These are phyloP conservation scores for Helicolenus hilgendorfi DNA, from an alignment of 2,797 vertebrate species.

Conservation along the genomic window DNA sequence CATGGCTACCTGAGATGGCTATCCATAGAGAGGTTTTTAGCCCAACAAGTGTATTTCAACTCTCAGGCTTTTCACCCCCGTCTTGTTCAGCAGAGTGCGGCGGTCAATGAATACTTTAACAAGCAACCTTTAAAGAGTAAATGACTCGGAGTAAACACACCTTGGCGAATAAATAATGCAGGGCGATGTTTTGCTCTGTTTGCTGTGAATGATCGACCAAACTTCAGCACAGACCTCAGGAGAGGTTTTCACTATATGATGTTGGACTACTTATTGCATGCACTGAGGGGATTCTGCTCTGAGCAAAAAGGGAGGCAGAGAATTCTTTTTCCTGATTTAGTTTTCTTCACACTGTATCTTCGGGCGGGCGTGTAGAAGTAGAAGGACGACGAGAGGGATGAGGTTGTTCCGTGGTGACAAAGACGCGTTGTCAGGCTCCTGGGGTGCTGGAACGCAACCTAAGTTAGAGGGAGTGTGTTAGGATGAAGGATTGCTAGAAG, in stretches of 20 bases:
- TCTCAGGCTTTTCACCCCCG: not conserved
- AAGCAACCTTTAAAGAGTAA: constrained; percentile 38
- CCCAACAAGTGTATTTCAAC: not conserved
- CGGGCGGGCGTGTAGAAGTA: constrained; percentile 13
- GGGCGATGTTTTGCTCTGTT: not conserved
- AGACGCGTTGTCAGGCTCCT: constrained; percentile 44
- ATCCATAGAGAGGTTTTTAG: not conserved
- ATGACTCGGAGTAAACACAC: constrained; percentile 32
- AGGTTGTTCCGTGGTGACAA: constrained; percentile 52
- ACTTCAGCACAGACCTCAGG: not conserved
- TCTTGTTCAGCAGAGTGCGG: constrained; percentile 8
- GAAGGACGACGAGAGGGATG: constrained; percentile 23
- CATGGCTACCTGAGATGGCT: not conserved
- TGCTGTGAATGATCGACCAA: constrained; percentile 7
- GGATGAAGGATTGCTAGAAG: constrained; percentile 41
- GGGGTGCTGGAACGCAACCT: constrained; percentile 31
- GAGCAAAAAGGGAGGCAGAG: not conserved
- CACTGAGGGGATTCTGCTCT: not conserved
- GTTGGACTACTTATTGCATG: not conserved
- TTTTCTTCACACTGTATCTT: not conserved
- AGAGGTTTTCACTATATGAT: not conserved
- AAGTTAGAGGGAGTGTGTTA: constrained; percentile 22
- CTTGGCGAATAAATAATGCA: constrained; percentile 36
- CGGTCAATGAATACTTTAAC: constrained; percentile 33
- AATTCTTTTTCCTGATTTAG: not conserved